Percentiles rank a stretch among this genome's conserved stretches.
These are phyloP conservation scores for Fukomys damarensis DNA, from an alignment of 2,113 vertebrate species.

Conservation along the genomic window DNA sequence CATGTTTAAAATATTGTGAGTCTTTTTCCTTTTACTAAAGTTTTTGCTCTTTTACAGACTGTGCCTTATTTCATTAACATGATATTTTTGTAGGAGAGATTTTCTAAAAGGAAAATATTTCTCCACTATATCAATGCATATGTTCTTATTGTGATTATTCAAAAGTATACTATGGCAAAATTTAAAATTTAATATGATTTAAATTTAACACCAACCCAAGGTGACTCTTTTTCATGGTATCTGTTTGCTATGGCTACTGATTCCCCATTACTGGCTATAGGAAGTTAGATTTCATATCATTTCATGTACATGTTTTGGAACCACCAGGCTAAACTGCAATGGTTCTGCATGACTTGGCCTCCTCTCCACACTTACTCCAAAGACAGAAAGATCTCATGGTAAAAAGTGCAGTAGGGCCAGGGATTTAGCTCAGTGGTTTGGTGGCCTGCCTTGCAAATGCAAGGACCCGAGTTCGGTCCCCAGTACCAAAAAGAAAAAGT, in stretches of 20 bases:
- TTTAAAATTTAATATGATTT: background rate
- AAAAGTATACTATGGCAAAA: background rate
- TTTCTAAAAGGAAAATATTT: constrained; percentile 36
- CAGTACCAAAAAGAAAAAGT: too few relatives aligned
- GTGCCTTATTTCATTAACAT: background rate
- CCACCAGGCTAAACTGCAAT: background rate
- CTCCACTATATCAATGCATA: background rate
- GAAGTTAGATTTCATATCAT: background rate
- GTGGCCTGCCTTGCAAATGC: too few relatives aligned
- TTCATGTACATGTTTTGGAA: background rate
- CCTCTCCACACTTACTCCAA: background rate
- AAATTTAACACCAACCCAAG: background rate
- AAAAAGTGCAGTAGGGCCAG: background rate
- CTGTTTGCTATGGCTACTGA: background rate
- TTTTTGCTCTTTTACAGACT: background rate
- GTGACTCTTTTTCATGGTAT: background rate
- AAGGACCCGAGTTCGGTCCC: too few relatives aligned
- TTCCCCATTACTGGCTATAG: background rate
- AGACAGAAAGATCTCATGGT: background rate
- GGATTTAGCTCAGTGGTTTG: too few relatives aligned
- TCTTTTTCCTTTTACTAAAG: background rate
- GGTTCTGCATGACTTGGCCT: background rate
- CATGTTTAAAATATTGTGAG: background rate
- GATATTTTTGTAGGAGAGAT: background rate
- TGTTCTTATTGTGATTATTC: background rate